Percentiles rank a stretch among this genome's conserved stretches.
Evolutionary conservation across 2,888 invertebrate species (phyloP).

Genomic region (Hemicrepidius hirtus): DNA sequence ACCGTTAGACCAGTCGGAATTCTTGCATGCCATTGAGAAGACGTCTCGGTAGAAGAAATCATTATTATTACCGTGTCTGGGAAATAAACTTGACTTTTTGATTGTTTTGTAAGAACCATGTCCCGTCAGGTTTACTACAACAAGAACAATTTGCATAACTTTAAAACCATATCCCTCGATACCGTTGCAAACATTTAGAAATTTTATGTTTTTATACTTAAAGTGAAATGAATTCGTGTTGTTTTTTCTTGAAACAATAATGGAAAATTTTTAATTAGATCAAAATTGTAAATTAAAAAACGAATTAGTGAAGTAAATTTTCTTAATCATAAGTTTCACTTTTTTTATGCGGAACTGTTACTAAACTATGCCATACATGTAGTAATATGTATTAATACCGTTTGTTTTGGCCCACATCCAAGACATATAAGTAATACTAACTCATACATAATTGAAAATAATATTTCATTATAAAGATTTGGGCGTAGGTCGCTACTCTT

Average conservation of each 20-base stretch:
- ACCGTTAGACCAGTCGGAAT: slow-evolving; percentile 32
- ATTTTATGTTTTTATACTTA: no score
- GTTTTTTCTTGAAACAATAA: no score
- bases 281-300: no score
- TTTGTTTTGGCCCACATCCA: slow-evolving; percentile 24
- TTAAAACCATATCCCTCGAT: no score
- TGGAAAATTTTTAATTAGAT: no score
- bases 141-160: no score
- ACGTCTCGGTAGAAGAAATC: slow-evolving; percentile 8
- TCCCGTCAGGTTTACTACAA: no score
- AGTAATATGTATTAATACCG: slow-evolving; percentile 11
- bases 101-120: no score
- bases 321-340: background rate
- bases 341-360: slow-evolving; percentile 4
- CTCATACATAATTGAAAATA: slow-evolving; percentile 28
- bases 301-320: no score
- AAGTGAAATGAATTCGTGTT: no score
- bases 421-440: slow-evolving; percentile 2
- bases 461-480: slow-evolving; percentile 8
- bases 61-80: slow-evolving; percentile 1
- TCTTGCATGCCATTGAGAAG: slow-evolving; percentile 31
- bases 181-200: no score
- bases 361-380: background rate
- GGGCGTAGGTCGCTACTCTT: slow-evolving; percentile 13
- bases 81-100: background rate